Evolutionary conservation across 1,140 invertebrate species (phyloP).

Genomic region (Diplogasteroides magnus): DNA sequence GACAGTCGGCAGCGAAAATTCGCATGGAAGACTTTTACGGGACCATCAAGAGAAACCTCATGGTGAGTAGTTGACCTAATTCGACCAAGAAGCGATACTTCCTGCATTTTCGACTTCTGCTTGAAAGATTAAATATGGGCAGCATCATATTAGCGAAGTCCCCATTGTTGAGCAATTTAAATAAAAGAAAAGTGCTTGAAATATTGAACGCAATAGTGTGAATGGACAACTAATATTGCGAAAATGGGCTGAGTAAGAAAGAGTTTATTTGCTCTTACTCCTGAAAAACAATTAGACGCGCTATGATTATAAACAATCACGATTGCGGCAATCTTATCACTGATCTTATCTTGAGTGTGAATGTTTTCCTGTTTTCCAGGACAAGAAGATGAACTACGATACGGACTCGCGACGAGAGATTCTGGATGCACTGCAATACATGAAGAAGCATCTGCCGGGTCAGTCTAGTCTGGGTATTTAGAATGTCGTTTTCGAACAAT

Average conservation of each 20-base stretch:
- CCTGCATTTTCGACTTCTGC: no score
- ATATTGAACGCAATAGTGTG: neutral
- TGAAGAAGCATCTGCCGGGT: neutral
- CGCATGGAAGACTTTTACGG: neutral
- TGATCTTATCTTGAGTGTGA: neutral
- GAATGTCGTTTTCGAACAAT: no score
- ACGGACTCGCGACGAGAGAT: neutral
- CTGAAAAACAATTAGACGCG: no score
- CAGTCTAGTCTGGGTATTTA: no score
- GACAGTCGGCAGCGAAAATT: neutral
- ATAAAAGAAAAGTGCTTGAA: no score
- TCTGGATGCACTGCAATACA: neutral
- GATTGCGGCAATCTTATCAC: neutral
- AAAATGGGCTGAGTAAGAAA: neutral
- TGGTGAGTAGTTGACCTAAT: no score
- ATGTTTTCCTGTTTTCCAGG: neutral
- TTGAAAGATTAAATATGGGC: no score
- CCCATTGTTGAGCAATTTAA: no score
- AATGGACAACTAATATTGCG: neutral
- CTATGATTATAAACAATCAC: no score
- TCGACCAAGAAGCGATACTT: no score
- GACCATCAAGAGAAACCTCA: neutral
- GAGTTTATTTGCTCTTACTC: neutral
- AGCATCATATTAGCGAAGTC: no score
- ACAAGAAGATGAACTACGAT: neutral